A percentile compares a stretch with the other conserved stretches of the same genome.
These are phyloP conservation scores for Fragum whitleyi DNA, from an alignment of 2,888 invertebrate genomes.

Conservation along the genomic window DNA sequence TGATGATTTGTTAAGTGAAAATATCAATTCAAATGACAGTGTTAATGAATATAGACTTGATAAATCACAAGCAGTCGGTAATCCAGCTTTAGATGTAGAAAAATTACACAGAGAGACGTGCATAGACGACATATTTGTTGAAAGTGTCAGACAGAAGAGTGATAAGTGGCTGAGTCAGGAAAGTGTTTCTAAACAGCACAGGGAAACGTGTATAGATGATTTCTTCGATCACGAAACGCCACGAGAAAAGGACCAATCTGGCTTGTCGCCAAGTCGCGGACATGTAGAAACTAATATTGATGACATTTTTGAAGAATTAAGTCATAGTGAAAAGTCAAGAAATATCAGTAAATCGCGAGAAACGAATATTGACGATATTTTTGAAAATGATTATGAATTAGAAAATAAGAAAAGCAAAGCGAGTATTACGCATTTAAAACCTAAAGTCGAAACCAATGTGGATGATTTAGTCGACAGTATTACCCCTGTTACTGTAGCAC, in stretches of 20 bases:
- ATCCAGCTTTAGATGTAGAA: background rate
- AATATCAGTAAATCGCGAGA: constrained; percentile 11
- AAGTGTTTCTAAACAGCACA: background rate
- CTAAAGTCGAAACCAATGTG: constrained; percentile 30
- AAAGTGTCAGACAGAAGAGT: background rate
- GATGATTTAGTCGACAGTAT: constrained; percentile 37
- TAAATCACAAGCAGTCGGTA: background rate
- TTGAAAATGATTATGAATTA: constrained; percentile 33
- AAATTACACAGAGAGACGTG: constrained; percentile 25
- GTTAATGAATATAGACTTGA: background rate
- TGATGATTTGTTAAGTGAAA: constrained; percentile 39
- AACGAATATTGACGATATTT: constrained; percentile 33
- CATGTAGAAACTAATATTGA: constrained; percentile 50
- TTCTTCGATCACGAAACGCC: background rate
- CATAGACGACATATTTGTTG: constrained; percentile 32
- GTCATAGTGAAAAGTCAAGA: background rate
- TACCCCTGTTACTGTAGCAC: background rate
- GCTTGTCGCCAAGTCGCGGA: background rate
- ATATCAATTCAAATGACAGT: background rate
- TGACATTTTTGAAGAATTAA: constrained; percentile 30
- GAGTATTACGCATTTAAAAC: background rate
- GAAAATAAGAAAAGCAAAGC: constrained; percentile 4
- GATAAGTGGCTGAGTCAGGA: background rate
- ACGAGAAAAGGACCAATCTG: background rate
- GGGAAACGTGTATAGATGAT: constrained; percentile 43